phyloP scores from a whole-genome alignment of 2,113 vertebrate species.

The Naja naja region DNA sequence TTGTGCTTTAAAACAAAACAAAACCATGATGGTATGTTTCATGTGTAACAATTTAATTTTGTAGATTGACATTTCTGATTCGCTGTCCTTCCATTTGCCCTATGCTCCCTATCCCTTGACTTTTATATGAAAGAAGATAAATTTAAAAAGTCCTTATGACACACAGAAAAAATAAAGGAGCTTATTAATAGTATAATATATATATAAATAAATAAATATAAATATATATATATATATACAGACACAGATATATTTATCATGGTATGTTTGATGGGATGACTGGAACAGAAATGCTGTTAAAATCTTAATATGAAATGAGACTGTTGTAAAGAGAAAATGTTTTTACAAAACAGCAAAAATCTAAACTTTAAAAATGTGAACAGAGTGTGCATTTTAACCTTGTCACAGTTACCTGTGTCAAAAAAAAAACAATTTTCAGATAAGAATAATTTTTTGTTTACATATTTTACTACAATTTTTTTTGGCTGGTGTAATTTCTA shows the following conservation, averaged over 20 bases:
- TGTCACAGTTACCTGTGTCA: conserved; percentile 95
- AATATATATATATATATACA: conserved; percentile 72
- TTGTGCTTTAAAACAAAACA: conserved; percentile 39
- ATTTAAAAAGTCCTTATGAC: conserved; percentile 77
- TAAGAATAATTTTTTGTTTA: conserved; percentile 85
- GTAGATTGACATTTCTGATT: conserved; percentile 64
- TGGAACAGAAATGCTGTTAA: conserved; percentile 86
- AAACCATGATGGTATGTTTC: conserved; percentile 58
- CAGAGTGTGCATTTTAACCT: conserved; percentile 85
- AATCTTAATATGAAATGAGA: conserved; percentile 68
- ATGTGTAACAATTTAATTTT: conserved; percentile 71
- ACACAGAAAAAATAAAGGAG: conserved; percentile 69
- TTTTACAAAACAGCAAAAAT: conserved; percentile 70
- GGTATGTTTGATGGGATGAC: conserved; percentile 77
- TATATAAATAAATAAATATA: conserved; percentile 54
- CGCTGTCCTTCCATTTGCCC: conserved; percentile 69
- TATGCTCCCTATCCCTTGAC: conserved; percentile 67
- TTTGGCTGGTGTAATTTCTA: conserved; percentile 86
- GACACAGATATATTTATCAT: conserved; percentile 82
- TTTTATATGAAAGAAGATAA: conserved; percentile 71
- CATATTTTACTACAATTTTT: conserved; percentile 87
- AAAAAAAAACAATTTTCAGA: conserved; percentile 65
- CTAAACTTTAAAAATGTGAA: conserved; percentile 81
- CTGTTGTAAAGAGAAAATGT: conserved; percentile 84
- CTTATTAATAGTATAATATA: conserved; percentile 77